Conservation (phyloP, 2,113 vertebrate species). For the Mohoua ochrocephala region DNA sequence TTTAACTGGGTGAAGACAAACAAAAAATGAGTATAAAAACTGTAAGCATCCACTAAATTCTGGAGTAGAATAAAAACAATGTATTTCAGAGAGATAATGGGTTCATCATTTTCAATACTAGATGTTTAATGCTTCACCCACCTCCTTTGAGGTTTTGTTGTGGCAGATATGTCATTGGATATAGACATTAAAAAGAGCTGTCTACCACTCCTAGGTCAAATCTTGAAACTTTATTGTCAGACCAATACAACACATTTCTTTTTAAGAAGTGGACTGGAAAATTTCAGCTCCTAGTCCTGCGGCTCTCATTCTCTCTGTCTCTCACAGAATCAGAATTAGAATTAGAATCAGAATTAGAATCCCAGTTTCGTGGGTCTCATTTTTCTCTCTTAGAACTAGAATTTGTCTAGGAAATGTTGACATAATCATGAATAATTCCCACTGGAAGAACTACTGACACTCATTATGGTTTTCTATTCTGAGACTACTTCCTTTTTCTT, state of each 20-base stretch:
- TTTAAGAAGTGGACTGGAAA: neutral
- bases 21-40: neutral
- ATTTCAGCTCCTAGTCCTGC: neutral
- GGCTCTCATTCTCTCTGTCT: neutral
- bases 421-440: slow-evolving; percentile 43
- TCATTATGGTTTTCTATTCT: slow-evolving; percentile 30
- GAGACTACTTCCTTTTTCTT: neutral
- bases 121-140: neutral
- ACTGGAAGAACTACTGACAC: neutral
- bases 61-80: neutral
- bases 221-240: neutral
- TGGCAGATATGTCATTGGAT: neutral
- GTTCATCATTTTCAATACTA: neutral
- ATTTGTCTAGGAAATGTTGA: slow-evolving; percentile 29
- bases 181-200: neutral
- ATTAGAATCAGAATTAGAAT: neutral
- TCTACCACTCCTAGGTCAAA: neutral
- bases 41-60: neutral
- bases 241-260: neutral
- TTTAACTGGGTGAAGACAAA: neutral
- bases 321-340: neutral
- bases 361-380: neutral
- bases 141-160: neutral
- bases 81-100: neutral
- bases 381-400: neutral